Percentiles rank a stretch among this genome's conserved stretches.
These are phyloP conservation scores for Himalopsyche japonica DNA, from an alignment of 2,888 invertebrate species.

Conservation along the genomic window DNA sequence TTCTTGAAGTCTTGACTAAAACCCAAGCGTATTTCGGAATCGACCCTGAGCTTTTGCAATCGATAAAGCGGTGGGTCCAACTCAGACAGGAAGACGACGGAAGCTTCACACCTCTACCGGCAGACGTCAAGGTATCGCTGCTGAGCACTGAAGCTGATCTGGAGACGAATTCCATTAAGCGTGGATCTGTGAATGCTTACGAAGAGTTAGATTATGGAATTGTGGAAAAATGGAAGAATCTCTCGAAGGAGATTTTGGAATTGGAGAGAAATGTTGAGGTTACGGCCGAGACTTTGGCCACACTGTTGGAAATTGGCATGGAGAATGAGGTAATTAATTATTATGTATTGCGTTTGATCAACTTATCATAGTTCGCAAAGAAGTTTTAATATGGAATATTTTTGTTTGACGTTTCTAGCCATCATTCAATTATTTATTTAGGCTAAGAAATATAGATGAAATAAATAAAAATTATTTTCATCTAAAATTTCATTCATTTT, in stretches of 20 bases:
- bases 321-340: slow-evolving; percentile 57
- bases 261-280: slow-evolving; percentile 63
- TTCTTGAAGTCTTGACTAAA: slow-evolving; percentile 63
- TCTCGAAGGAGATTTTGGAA: slow-evolving; percentile 55
- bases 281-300: slow-evolving; percentile 65
- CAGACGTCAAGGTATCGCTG: slow-evolving; percentile 62
- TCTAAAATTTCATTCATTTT: not conserved
- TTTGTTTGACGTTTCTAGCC: too few species aligned
- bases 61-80: slow-evolving; percentile 66
- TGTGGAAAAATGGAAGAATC: slow-evolving; percentile 46
- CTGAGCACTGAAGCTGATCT: slow-evolving; percentile 48
- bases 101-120: slow-evolving; percentile 62
- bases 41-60: slow-evolving; percentile 63
- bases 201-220: slow-evolving; percentile 51
- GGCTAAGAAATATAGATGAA: too few species aligned
- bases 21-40: slow-evolving; percentile 65
- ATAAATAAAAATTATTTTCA: not conserved
- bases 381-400: too few species aligned
- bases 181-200: slow-evolving; percentile 44
- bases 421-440: too few species aligned
- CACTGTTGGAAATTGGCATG: slow-evolving; percentile 64
- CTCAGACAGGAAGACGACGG: slow-evolving; percentile 63
- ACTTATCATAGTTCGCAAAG: too few species aligned
- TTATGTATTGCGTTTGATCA: too few species aligned
- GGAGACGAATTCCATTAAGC: slow-evolving; percentile 14